A percentile compares a stretch with the other conserved stretches of the same genome.
These are phyloP conservation scores for Rattus norvegicus DNA, from an alignment of 2,113 vertebrate species.

Conservation along the genomic window DNA sequence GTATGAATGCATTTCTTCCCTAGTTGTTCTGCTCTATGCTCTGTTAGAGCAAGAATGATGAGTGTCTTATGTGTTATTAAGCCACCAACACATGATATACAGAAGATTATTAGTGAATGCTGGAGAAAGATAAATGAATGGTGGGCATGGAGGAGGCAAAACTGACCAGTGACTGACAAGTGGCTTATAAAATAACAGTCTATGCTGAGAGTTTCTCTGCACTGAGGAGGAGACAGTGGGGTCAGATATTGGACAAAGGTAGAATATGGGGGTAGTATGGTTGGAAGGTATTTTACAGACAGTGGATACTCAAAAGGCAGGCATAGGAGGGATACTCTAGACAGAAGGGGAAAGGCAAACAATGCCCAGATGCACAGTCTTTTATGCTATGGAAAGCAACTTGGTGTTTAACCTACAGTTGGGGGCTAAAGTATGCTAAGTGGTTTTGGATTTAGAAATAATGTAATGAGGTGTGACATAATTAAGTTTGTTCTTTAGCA, in stretches of 20 bases:
- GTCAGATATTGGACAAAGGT: neutral
- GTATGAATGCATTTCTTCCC: neutral
- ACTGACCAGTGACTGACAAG: neutral
- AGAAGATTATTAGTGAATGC: neutral
- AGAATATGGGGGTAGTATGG: neutral
- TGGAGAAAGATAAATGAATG: neutral
- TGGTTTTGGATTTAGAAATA: neutral
- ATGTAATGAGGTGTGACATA: neutral
- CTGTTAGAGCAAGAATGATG: neutral
- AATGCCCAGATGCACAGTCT: neutral
- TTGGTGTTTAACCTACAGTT: neutral
- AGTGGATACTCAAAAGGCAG: neutral
- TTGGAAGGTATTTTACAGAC: neutral
- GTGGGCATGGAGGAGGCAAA: neutral
- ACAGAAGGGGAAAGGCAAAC: neutral
- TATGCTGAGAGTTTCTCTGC: neutral
- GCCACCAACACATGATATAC: accelerated
- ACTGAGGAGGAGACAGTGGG: neutral
- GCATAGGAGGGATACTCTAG: neutral
- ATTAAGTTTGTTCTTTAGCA: slow-evolving; percentile 37
- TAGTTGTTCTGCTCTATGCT: neutral
- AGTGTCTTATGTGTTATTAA: neutral
- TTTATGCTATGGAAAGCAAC: neutral
- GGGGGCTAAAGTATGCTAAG: neutral
- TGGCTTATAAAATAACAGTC: neutral